phyloP scores from a whole-genome alignment of 2,113 vertebrate genomes.

The Papio anubis region DNA sequence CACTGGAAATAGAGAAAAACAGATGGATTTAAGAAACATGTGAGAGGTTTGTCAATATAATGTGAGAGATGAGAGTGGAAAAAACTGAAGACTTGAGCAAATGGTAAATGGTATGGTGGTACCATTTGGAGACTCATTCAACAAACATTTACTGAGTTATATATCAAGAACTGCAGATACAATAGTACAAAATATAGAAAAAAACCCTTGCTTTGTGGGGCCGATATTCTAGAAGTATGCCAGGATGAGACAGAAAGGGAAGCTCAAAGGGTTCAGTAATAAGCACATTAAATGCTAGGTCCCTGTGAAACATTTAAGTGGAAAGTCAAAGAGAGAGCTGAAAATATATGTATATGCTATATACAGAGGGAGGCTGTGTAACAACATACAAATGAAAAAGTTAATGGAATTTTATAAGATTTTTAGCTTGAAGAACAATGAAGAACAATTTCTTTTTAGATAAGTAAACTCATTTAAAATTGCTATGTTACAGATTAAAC shows the following conservation, averaged over 20 bases:
- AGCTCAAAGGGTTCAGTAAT: neutral
- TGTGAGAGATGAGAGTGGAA: neutral
- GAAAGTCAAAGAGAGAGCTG: neutral
- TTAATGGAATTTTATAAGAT: neutral
- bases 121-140: neutral
- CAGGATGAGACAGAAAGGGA: neutral
- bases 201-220: neutral
- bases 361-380: neutral
- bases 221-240: neutral
- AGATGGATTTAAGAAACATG: neutral
- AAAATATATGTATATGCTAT: neutral
- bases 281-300: neutral
- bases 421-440: neutral
- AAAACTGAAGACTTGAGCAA: neutral
- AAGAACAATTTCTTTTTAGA: neutral
- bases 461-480: neutral
- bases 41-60: neutral
- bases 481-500: neutral
- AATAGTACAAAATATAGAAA: neutral
- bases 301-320: neutral
- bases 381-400: neutral
- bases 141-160: neutral
- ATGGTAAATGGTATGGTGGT: neutral
- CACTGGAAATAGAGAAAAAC: neutral
- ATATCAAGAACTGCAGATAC: neutral